Conservation (phyloP, 2,797 vertebrate genomes). For the Epinephelus malabaricus region DNA sequence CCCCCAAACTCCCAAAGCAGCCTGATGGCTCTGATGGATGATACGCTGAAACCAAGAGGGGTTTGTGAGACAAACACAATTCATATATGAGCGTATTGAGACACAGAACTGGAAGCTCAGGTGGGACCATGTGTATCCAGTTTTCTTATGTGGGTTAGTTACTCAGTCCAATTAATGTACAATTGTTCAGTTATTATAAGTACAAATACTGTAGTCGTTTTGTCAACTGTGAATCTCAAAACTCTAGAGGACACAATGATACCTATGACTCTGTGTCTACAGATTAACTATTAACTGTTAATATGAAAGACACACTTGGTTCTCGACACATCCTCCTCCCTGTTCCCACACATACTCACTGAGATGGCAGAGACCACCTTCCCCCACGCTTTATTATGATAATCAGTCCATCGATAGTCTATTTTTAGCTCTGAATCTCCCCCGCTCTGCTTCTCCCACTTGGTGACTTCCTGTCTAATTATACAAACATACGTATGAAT, state of each 20-base stretch:
- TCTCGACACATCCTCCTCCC: constrained; percentile 8
- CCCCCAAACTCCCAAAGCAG: constrained; percentile 46
- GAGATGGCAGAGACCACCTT: constrained; percentile 45
- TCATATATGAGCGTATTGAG: constrained; percentile 4
- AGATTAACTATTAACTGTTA: constrained; percentile 47
- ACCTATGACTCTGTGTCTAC: constrained; percentile 14
- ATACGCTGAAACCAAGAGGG: constrained; percentile 40
- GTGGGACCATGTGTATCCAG: constrained; percentile 19
- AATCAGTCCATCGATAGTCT: constrained; percentile 74
- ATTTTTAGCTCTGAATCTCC: constrained; percentile 75
- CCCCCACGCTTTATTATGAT: constrained; percentile 75
- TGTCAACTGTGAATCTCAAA: constrained; percentile 17
- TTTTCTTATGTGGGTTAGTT: constrained; percentile 46
- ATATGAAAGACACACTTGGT: constrained; percentile 20
- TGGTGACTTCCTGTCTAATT: constrained; percentile 73
- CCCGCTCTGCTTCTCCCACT: constrained; percentile 52
- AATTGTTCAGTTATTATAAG: constrained; percentile 15
- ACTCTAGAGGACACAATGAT: constrained; percentile 35
- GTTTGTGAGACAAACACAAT: constrained; percentile 43
- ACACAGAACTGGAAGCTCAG: constrained; percentile 26
- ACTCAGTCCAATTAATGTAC: constrained; percentile 35
- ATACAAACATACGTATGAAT: constrained; percentile 67
- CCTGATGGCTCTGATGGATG: constrained; percentile 62
- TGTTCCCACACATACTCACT: constrained; percentile 42
- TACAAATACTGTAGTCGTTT: constrained; percentile 15